Percentiles rank a stretch among this genome's conserved stretches.
Conservation (phyloP, 2,797 vertebrate species). For the Hypotaenidia okinawae region DNA sequence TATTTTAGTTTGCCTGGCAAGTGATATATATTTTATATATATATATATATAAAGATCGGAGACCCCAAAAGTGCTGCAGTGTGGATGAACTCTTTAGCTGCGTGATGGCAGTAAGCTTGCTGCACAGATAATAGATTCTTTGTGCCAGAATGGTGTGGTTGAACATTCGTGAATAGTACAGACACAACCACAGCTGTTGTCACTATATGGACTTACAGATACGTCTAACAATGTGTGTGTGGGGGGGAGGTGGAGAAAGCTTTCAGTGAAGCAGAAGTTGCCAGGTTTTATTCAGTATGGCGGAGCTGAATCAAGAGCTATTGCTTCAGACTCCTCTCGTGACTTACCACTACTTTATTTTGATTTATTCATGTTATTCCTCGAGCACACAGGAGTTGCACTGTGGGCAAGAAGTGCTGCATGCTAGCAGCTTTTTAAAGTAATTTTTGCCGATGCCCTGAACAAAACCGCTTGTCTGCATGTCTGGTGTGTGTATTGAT, state of each 20-base stretch:
- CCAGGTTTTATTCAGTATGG: background rate
- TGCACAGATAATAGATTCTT: background rate
- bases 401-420: background rate
- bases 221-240: background rate
- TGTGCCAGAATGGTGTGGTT: background rate
- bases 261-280: background rate
- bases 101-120: background rate
- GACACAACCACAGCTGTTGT: background rate
- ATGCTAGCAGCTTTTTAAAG: background rate
- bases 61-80: background rate
- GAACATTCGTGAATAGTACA: background rate
- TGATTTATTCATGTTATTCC: conserved; percentile 9
- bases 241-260: background rate
- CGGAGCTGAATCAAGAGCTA: background rate
- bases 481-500: conserved; percentile 6
- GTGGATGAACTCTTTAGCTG: background rate
- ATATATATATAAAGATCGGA: background rate
- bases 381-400: background rate
- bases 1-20: background rate
- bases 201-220: background rate
- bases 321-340: background rate
- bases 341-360: background rate
- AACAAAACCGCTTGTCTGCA: background rate
- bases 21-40: background rate
- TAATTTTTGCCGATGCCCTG: background rate